Evolutionary conservation across 2,113 vertebrate genomes (phyloP).

Genomic region (Mugil cephalus): DNA sequence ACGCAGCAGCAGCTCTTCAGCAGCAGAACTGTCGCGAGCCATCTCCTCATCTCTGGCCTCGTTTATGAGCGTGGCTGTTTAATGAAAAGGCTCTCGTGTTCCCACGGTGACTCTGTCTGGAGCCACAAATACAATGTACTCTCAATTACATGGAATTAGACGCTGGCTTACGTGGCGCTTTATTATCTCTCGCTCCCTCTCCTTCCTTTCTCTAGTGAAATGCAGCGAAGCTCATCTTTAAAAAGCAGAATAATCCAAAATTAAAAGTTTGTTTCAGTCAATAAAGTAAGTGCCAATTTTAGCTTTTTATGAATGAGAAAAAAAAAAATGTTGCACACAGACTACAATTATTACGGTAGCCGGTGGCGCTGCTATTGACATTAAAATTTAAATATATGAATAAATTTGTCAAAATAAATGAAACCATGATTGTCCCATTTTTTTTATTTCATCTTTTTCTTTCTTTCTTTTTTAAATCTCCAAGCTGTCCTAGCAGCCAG

Average conservation of each 20-base stretch:
- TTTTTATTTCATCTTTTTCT: too few species aligned
- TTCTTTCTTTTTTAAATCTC: too few species aligned
- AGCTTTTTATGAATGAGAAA: too few species aligned
- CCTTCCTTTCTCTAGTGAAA: background rate
- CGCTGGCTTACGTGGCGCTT: background rate
- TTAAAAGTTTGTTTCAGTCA: background rate
- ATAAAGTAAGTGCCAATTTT: too few species aligned
- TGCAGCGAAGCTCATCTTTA: background rate
- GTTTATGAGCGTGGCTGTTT: background rate
- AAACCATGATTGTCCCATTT: too few species aligned
- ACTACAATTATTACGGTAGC: too few species aligned
- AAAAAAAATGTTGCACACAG: too few species aligned
- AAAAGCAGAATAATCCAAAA: background rate
- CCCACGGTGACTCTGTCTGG: background rate
- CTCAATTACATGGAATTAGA: constrained; percentile 6
- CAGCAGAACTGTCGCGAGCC: background rate
- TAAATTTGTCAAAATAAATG: too few species aligned
- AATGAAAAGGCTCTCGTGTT: constrained; percentile 1
- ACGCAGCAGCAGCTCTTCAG: too few species aligned
- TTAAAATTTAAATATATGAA: too few species aligned
- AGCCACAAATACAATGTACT: background rate
- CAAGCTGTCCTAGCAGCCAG: too few species aligned
- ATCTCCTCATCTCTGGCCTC: background rate
- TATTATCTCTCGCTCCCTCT: background rate
- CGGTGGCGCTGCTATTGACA: too few species aligned